Evolutionary conservation across 2,113 vertebrate genomes (phyloP), one percentile per base, ranked within the genome.

Genomic region (Scomber japonicus): DNA sequence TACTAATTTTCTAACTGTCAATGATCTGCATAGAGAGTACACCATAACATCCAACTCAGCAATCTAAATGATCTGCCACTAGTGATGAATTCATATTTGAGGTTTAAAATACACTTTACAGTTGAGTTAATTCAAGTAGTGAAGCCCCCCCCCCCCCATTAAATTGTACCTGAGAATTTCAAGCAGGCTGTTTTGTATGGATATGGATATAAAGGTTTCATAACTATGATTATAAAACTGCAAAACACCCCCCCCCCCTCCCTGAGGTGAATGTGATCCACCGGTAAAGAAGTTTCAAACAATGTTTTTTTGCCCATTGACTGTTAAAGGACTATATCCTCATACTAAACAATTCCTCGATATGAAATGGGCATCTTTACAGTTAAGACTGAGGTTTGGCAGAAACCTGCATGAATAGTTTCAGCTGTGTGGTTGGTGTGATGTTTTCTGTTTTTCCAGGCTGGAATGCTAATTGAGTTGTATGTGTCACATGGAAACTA

Each of bases 271-370:
- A 24, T 10, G 8, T 13, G 31, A 12, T 3, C 3, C 4, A 2
- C 5, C 19, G 17, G 2, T 3, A 1, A 5, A 35, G 10, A 11
- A 0, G 4, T 21, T 1, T 19, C 6, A 35, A 21, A 40, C 14
- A 6, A 44, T 17, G 4, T 19, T 11, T 4, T 21, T 21, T 21
- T 21, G 21, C 21, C 21, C 21, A 21, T 21, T 21, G 21, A 21
- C 21, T 21, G 21, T 21, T 21, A 21, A 27, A 27, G 3, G 0
- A n/a, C 0, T 0, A 49, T 13, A 78, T 91, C 88, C 82, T 89
- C 90, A 91, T 87, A 76, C 75, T 75, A 72, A 8, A 3, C 8
- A 15, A 11, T 65, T 4, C 2, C 15, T 3, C 4, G 50, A 86
- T 60, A 53, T 71, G n/a, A 70, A 27, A 21, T 62, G 62, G 44